Percentiles rank a stretch among this genome's conserved stretches.
Evolutionary conservation across 2,888 invertebrate genomes (phyloP).

Genomic region (Periphyllus acericola): DNA sequence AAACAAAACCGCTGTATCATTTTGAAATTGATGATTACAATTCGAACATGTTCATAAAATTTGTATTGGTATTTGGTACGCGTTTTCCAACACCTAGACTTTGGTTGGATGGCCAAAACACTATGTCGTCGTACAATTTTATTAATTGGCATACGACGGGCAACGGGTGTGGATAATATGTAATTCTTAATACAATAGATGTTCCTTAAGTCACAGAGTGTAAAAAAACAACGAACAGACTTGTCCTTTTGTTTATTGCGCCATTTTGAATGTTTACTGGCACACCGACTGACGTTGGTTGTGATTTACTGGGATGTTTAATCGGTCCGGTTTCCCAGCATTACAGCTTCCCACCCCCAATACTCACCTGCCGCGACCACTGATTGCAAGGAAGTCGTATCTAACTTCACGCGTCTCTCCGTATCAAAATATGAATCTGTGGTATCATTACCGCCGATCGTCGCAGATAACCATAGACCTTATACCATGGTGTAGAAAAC

Average conservation of each 20-base stretch:
- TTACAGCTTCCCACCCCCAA: neutral
- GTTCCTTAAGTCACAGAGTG: neutral
- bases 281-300: slow-evolving; percentile 46
- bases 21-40: slow-evolving; percentile 27
- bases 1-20: slow-evolving; percentile 44
- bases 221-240: neutral
- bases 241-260: slow-evolving; percentile 59
- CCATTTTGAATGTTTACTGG: slow-evolving; percentile 60
- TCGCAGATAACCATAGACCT: neutral
- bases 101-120: neutral
- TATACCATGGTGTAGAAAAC: neutral
- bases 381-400: neutral
- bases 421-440: neutral
- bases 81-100: neutral
- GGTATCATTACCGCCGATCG: neutral
- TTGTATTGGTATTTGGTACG: neutral
- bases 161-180: neutral
- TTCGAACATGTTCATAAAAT: slow-evolving; percentile 36
- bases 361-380: neutral
- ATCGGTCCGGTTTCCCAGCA: neutral
- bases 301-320: slow-evolving; percentile 30
- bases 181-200: neutral
- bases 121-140: neutral
- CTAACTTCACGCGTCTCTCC: neutral
- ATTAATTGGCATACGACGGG: neutral